phyloP scores from a whole-genome alignment of 2,113 vertebrate genomes.

The Trachemys scripta region DNA sequence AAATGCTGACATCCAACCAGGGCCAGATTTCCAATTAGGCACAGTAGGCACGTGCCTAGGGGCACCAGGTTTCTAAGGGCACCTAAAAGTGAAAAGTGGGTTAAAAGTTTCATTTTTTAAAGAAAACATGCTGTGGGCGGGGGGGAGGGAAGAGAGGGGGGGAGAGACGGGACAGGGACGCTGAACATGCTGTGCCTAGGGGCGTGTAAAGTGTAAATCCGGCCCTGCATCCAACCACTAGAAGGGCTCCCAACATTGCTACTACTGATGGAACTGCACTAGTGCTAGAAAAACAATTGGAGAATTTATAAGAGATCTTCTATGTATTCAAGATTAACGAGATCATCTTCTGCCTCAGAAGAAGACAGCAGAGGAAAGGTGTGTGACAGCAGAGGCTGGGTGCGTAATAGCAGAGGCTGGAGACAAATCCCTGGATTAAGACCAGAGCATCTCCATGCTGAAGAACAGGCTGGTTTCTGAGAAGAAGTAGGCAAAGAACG shows the following conservation, averaged over 20 bases:
- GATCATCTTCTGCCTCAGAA: background rate
- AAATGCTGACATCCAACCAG: background rate
- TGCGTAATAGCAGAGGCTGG: background rate
- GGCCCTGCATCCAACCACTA: background rate
- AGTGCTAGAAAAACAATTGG: background rate
- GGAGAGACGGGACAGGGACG: too few species aligned
- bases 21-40: too few species aligned
- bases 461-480: conserved; percentile 1
- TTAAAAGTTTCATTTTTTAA: too few species aligned
- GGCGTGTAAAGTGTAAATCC: too few species aligned
- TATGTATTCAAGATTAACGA: background rate
- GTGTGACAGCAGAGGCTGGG: background rate
- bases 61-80: background rate
- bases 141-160: accelerated
- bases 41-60: too few species aligned
- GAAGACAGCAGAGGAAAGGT: background rate
- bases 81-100: background rate
- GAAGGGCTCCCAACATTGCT: background rate
- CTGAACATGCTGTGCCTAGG: too few species aligned
- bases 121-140: too few species aligned
- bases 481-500: conserved; percentile 26
- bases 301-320: background rate
- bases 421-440: background rate
- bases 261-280: background rate
- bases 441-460: background rate